Percentiles rank a stretch among this genome's conserved stretches.
Evolutionary conservation across 2,113 vertebrate genomes (phyloP).

Genomic region (Anoura caudifer): DNA sequence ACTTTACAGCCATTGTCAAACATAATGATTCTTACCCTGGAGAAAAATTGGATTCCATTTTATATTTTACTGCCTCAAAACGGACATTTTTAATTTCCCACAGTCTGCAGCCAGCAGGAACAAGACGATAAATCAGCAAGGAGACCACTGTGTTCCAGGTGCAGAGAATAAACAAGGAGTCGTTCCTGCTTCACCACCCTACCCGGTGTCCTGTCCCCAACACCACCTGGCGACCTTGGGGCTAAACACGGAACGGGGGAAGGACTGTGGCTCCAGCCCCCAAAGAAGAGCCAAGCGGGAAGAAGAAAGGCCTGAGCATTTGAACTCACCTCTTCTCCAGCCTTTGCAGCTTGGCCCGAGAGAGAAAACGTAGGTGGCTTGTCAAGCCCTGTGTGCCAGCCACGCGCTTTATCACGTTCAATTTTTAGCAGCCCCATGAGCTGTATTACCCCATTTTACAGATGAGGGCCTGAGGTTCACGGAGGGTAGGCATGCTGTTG

Average conservation of each 20-base stretch:
- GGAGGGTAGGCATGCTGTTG: no score
- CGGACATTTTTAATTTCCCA: slow-evolving; percentile 81
- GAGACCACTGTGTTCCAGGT: slow-evolving; percentile 56
- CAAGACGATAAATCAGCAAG: slow-evolving; percentile 77
- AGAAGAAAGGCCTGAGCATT: neutral
- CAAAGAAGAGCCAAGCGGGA: neutral
- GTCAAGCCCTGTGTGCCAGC: fast-evolving
- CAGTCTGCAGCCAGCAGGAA: slow-evolving; percentile 73
- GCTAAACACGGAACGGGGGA: fast-evolving
- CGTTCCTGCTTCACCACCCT: neutral
- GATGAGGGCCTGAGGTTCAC: no score
- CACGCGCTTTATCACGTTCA: fast-evolving
- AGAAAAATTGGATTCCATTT: slow-evolving; percentile 81
- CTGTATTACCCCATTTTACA: neutral
- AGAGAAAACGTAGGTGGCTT: fast-evolving
- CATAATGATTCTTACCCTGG: slow-evolving; percentile 80
- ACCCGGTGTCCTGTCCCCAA: neutral
- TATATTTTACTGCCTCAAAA: slow-evolving; percentile 82
- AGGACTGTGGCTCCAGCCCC: neutral
- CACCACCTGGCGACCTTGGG: neutral
- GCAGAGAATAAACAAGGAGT: slow-evolving; percentile 54
- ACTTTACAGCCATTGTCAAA: slow-evolving; percentile 80
- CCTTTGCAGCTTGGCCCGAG: neutral
- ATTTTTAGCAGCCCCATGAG: neutral
- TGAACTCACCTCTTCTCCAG: neutral